These are phyloP conservation scores for Capromys pilorides DNA, from an alignment of 2,797 vertebrate genomes.

Conservation along the genomic window DNA sequence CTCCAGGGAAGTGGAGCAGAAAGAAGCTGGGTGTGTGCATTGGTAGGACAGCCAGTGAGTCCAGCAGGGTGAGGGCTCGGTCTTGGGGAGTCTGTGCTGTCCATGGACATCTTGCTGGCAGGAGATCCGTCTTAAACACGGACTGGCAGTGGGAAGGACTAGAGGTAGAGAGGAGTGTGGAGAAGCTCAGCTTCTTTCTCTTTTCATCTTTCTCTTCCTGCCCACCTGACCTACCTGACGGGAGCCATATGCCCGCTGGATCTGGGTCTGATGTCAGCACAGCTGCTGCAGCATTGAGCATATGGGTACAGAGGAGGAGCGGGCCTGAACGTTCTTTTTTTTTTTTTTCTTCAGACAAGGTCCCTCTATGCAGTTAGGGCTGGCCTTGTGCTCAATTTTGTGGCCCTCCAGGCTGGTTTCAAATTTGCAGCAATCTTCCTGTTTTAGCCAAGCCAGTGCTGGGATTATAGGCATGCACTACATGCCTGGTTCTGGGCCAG, in stretches of 20 bases:
- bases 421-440: no score
- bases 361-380: no score
- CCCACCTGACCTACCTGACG: not conserved
- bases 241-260: not conserved
- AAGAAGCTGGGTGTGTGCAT: not conserved
- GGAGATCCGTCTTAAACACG: not conserved
- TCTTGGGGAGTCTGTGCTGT: not conserved
- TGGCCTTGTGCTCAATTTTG: no score
- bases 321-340: not conserved
- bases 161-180: not conserved
- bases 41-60: not conserved
- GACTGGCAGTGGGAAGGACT: not conserved
- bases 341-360: no score
- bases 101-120: not conserved
- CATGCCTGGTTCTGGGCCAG: no score
- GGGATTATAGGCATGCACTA: no score
- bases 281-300: not conserved
- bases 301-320: not conserved
- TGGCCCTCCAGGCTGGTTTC: no score
- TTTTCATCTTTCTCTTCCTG: not conserved
- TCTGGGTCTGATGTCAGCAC: slow-evolving; percentile 32
- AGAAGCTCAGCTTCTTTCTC: not conserved
- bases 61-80: not conserved
- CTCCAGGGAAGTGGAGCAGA: not conserved
- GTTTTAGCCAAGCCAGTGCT: no score